Base-by-base conservation (phyloP, 2,888 invertebrate genomes). In the Epinotia ramella region DNA sequence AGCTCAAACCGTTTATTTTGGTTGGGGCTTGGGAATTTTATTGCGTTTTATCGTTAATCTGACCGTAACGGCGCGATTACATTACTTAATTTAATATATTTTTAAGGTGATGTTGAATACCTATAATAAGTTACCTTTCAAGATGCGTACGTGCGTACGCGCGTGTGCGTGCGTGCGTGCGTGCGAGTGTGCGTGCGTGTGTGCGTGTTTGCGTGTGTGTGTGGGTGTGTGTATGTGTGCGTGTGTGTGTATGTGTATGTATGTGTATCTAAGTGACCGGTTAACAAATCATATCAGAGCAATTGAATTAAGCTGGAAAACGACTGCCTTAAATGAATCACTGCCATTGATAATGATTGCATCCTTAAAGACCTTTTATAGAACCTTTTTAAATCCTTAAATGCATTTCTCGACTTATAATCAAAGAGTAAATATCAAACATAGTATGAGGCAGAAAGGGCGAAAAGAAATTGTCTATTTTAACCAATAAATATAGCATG, bases 31-130 rank as follows among this genome's bases (percentile, higher is more conserved):
- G 16, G 24, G 67, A 28, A 60, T 69, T 59, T 60, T 46, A 69
- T 69, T 69, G 12, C n/a, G 44, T 69, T 69, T 57, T 59, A 60
- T 44, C 44, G 59, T 44, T 68, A 59, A 59, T 68, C 57, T 59
- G 68, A 20, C 57, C 13, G 24, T 53, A 28, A 66, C 28, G 49
- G n/a, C 9, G 24, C n/a, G 16, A 28, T 49, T 24, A 56, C 53
- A 49, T 56, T 33, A 12, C 53, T 33, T 53, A 49, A 66, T 18
- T 18, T 53, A 56, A 53, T 53, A 28, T 18, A 0, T 20, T 44
- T 44, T 40, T 40, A 40, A 40, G 40, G 9, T 40, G 40, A 9
- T 40, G 40, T 40, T 9, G 40, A 40, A 40, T 40, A 9, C 9
- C 9, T 40, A 1, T 40, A 7, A 40, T 5, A n/a, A 53, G 7